phyloP scores from a whole-genome alignment of 2,113 vertebrate genomes.

The Mionectes macconnelli region DNA sequence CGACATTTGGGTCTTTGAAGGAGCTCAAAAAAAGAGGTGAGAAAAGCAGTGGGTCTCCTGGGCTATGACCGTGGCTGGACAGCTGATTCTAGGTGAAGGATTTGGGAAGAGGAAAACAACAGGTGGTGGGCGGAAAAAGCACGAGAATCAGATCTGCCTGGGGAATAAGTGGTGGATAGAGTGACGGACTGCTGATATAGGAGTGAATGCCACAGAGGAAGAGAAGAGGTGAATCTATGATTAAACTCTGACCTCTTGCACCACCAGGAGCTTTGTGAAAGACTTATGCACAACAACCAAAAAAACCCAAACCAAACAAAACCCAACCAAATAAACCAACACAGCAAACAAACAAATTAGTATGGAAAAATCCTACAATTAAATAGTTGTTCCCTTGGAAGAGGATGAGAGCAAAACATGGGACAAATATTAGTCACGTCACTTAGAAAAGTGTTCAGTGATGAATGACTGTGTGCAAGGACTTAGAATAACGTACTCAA shows the following conservation, averaged over 20 bases:
- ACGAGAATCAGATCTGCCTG: slow-evolving; percentile 30
- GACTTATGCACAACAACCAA: background rate
- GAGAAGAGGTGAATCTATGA: background rate
- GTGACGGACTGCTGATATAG: background rate
- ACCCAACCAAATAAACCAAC: background rate
- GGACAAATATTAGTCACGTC: background rate
- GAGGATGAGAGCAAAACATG: background rate
- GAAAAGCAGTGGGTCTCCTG: background rate
- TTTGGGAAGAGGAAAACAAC: slow-evolving; percentile 45
- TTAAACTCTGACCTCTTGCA: background rate
- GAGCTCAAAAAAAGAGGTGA: background rate
- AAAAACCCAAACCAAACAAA: background rate
- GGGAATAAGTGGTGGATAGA: slow-evolving; percentile 37
- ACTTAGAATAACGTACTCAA: background rate
- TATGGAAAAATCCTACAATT: background rate
- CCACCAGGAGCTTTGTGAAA: background rate
- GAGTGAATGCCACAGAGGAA: background rate
- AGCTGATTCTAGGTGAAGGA: slow-evolving; percentile 30
- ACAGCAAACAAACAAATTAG: background rate
- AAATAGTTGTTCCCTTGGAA: background rate
- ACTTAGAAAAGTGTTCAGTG: background rate
- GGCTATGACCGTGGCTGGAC: background rate
- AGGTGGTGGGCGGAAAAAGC: slow-evolving; percentile 26
- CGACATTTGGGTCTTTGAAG: background rate
- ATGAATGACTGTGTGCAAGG: background rate